Evolutionary conservation across 2,797 vertebrate genomes (phyloP), one percentile per base, ranked within the genome.

Genomic region (Typhlichthys eigenmanni): DNA sequence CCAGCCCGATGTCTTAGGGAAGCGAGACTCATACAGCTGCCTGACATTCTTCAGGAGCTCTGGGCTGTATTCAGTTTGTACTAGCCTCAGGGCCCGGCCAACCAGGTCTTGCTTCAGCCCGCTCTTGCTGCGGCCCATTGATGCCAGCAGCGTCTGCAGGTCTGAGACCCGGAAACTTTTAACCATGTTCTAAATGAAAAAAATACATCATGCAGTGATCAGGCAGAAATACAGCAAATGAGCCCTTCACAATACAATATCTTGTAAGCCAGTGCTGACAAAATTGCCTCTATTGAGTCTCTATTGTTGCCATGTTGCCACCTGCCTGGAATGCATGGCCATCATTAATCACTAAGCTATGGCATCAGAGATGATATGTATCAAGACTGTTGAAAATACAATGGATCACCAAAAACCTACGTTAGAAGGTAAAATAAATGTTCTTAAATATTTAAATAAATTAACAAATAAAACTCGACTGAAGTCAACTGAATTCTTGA

Each of bases 151-250:
- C 69, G 97, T 97, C 90, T 99, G 98, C 85, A 99, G 96, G 91
- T 99, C 98, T 76, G 97, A 98, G 80, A 99, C 97, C 87, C 98
- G 93, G 90, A 99, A 99, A 92, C 96, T 98, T 95, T 98, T 98
- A 87, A 99, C 97, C 97, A 98, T 98, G 92, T 98, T 98, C 97
- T 98, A 62, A 0, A 49, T 38, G 2, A 2, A 58, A 8, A 52
- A 76, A 11, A 64, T 62, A 49, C 57, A 70, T 73, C 53, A 24
- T n/a, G 50, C 0, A 61, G 55, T 64, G 4, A 62, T 19, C 34
- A 16, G 62, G 61, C 2, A 56, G 16, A 54, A 4, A 4, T 13
- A 32, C 29, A 16, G 8, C 1, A 0, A 61, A 13, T 48, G 47
- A 48, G 2, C 34, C 34, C 34, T 38, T 38, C 4, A 38, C 34